These are phyloP conservation scores for Cyprinodon tularosa DNA, from an alignment of 2,113 vertebrate genomes.

Conservation along the genomic window DNA sequence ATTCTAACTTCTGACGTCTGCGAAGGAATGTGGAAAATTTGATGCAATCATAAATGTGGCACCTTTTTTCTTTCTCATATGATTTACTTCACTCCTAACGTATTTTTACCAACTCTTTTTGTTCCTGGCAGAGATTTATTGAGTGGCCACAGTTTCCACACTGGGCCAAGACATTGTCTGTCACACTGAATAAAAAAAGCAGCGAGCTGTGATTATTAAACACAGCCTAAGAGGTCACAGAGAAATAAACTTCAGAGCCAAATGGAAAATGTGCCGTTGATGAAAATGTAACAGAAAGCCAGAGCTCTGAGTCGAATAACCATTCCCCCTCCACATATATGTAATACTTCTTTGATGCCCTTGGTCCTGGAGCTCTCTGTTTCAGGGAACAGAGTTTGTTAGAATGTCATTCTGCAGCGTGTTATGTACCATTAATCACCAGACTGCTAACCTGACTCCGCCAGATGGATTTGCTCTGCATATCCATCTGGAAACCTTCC, in stretches of 20 bases:
- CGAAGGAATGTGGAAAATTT: background rate
- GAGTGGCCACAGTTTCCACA: constrained; percentile 12
- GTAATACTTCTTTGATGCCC: constrained; percentile 39
- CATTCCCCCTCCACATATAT: constrained; percentile 30
- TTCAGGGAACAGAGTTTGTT: constrained; percentile 27
- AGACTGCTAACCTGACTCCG: background rate
- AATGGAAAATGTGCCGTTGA: constrained; percentile 48
- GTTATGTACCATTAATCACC: constrained; percentile 24
- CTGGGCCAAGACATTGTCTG: constrained; percentile 47
- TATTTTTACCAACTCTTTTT: constrained; percentile 31
- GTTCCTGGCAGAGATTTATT: constrained; percentile 19
- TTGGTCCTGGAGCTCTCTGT: background rate
- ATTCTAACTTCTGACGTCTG: background rate
- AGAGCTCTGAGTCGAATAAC: constrained; percentile 29
- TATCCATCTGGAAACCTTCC: too few relatives aligned
- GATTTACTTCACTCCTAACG: constrained; percentile 21
- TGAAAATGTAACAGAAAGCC: constrained; percentile 38
- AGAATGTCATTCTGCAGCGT: constrained; percentile 22
- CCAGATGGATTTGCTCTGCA: too few relatives aligned
- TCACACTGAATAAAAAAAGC: constrained; percentile 41
- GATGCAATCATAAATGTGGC: background rate
- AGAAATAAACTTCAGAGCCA: constrained; percentile 21
- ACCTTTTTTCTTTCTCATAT: background rate
- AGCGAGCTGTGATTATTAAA: constrained; percentile 31
- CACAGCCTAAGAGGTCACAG: constrained; percentile 28